Conservation (phyloP, 2,797 vertebrate species). For the Denticeps clupeoides region DNA sequence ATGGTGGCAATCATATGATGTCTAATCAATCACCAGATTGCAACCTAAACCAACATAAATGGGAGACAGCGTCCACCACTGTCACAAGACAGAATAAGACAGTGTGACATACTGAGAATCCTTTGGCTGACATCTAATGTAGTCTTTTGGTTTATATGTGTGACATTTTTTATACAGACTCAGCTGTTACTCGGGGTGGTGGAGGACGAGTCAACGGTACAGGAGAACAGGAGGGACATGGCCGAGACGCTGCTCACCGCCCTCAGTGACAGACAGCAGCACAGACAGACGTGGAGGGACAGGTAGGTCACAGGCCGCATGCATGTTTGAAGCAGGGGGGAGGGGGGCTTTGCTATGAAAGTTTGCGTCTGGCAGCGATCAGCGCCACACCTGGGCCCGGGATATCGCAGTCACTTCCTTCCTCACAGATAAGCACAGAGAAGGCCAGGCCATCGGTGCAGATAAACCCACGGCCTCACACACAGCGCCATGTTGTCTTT, state of each 20-base stretch:
- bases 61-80: too few species aligned
- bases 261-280: constrained; percentile 73
- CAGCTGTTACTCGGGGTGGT: constrained; percentile 72
- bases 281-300: constrained; percentile 80
- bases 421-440: constrained; percentile 63
- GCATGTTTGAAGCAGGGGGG: background rate
- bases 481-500: constrained; percentile 29
- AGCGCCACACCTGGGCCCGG: constrained; percentile 46
- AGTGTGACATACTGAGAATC: too few species aligned
- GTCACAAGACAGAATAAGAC: too few species aligned
- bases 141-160: constrained; percentile 44
- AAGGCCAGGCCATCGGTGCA: constrained; percentile 54
- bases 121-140: too few species aligned
- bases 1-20: too few species aligned
- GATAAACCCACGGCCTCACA: constrained; percentile 45
- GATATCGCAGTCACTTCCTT: constrained; percentile 61
- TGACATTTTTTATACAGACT: constrained; percentile 67
- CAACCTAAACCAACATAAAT: too few species aligned
- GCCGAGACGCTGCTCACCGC: constrained; percentile 63
- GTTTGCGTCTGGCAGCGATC: constrained; percentile 47
- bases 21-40: too few species aligned
- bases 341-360: too few species aligned
- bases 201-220: constrained; percentile 56
- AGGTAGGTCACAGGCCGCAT: constrained; percentile 59
- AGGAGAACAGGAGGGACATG: constrained; percentile 67